Base-by-base conservation (phyloP, 2,888 invertebrate species). In the Acronicta psi region DNA sequence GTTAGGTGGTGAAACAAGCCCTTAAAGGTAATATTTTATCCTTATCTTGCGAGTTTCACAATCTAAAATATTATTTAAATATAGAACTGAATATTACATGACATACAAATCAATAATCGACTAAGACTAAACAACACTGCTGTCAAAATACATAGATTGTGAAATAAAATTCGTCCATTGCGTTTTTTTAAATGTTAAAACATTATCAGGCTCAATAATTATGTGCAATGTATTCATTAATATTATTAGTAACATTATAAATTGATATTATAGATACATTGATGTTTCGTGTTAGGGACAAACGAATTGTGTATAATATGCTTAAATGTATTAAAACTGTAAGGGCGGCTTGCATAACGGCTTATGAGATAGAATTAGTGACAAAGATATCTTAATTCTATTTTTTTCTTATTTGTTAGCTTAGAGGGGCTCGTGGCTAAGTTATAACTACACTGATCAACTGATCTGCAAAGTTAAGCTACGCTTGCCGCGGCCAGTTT, bases 131-230 rank as follows among this genome's bases (percentile, higher is more conserved):
- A 55, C 38, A 42, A 51, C 40, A 52, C 34, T 34, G 41, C 54
- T 55, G 58, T 57, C 56, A 56, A 57, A 57, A 64, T 37, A 76
- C 56, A 68, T 61, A 66, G 71, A 72, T 77, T 78, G 75, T 79
- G 78, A 75, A 71, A 65, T 34, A 40, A 51, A 67, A 80, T 80
- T 71, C 79, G 79, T 79, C 79, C 80, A 80, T 58, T 63, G 45
- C 59, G 53, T 66, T 75, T 59, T 60, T 59, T 62, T 61, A 43
- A 71, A 66, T 50, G 50, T 63, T 76, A 46, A 41, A 41, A 55
- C 61, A 51, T 64, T 55, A 50, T 42, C 54, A 36, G 61, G 79
- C 77, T 78, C 77, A 78, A 79, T 55, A 58, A 46, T 63, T 73
- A 59, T 56, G 45, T 77, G 66, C 55, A 59, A 63, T 58, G 42